Conservation (phyloP, 2,797 vertebrate species). For the Buceros bicornis region DNA sequence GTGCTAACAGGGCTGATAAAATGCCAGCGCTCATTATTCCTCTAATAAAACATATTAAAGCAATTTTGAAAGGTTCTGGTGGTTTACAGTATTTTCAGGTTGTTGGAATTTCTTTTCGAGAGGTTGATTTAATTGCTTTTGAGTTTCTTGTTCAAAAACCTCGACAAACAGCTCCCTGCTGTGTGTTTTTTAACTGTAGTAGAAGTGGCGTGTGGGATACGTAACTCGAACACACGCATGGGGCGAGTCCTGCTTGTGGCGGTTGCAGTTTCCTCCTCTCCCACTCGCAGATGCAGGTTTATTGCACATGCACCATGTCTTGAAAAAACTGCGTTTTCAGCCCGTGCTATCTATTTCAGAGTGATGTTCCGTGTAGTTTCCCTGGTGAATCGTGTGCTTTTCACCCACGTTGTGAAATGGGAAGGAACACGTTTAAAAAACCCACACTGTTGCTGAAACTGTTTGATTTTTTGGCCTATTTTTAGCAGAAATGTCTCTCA, state of each 20-base stretch:
- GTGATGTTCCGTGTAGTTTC: background rate
- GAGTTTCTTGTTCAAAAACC: background rate
- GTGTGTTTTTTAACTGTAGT: background rate
- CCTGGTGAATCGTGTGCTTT: background rate
- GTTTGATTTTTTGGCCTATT: background rate
- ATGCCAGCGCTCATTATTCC: background rate
- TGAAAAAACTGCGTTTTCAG: background rate
- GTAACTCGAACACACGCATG: fast-evolving
- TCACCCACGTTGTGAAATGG: background rate
- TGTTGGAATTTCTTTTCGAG: background rate
- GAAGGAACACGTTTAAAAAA: background rate
- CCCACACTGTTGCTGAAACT: background rate
- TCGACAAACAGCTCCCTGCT: background rate
- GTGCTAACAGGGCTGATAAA: background rate
- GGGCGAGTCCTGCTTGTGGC: background rate
- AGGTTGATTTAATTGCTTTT: background rate
- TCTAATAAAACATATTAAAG: background rate
- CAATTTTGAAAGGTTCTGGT: background rate
- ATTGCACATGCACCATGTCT: background rate
- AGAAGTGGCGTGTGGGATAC: background rate
- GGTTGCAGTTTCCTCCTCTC: background rate
- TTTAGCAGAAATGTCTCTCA: constrained; percentile 4
- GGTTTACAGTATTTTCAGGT: background rate
- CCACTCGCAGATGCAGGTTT: background rate
- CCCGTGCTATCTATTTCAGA: background rate